Conservation (phyloP, 1,140 invertebrate genomes). For the Trinorchestia longiramus region DNA sequence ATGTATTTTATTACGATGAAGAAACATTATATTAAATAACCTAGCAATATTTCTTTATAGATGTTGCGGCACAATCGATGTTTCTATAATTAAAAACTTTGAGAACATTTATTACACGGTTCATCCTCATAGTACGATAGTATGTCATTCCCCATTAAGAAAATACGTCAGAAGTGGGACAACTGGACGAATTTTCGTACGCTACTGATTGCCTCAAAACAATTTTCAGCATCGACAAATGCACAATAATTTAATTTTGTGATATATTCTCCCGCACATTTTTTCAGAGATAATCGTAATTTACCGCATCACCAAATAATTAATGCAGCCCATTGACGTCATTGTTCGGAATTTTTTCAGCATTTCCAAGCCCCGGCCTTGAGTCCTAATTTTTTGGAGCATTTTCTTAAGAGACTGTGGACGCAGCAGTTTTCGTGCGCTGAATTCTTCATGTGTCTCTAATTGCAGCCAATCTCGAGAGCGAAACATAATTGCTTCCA, state of each 20-base stretch:
- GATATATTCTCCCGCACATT: neutral
- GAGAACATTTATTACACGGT: neutral
- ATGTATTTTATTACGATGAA: neutral
- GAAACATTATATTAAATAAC: neutral
- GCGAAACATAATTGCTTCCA: constrained; percentile 49
- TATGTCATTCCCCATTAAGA: neutral
- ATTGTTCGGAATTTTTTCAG: neutral
- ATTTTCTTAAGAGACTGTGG: neutral
- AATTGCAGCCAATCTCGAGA: constrained; percentile 42
- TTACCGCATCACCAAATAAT: neutral
- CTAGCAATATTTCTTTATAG: neutral
- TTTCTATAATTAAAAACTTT: neutral
- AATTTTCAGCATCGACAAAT: neutral
- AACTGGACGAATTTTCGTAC: neutral
- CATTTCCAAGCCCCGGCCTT: neutral
- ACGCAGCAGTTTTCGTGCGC: neutral
- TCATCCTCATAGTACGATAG: neutral
- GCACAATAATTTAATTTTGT: neutral
- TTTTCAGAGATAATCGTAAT: neutral
- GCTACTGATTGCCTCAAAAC: neutral
- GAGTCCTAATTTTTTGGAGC: neutral
- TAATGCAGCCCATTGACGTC: neutral
- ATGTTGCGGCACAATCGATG: neutral
- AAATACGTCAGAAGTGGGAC: neutral
- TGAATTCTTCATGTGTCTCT: constrained; percentile 16